Base-by-base conservation (phyloP, 1,140 invertebrate species). In the Leptopilina clavipes region DNA sequence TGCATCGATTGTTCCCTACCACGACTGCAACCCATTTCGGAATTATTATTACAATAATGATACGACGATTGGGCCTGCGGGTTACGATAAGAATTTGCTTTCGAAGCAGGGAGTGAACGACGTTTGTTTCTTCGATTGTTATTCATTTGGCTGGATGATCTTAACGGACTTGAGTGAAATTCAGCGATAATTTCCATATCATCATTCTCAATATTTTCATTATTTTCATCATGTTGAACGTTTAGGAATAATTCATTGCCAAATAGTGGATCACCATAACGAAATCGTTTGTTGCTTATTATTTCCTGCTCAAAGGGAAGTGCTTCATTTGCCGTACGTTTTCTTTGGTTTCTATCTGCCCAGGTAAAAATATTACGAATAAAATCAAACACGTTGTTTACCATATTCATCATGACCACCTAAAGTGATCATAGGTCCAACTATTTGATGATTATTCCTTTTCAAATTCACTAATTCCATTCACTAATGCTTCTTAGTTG, bases 171-270 rank as follows among this genome's bases (percentile, higher is more conserved):
- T 75, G 77, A 37, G 73, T 72, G 3, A 74, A 79, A 79, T 12
- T 80, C 75, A 1, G 78, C 76, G 44, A 82, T 70, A 31, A 79
- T 78, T 40, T 79, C 76, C 0, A 79, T 52, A 48, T 72, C 74
- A 48, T 72, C 74, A 48, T 44, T 71, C 0, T 70, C 75, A 19
- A 48, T 31, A 73, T 73, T 54, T 7, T 73, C 22, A 72, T 48
- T 48, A 18, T 72, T 48, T 52, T 31, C 71, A 72, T 22, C 5
- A 3, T 72, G 19, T 52, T 17, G 44, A 52, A 14, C 14, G 18
- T 48, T 52, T 31, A 22, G 8, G 14, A 72, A 52, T 22, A 72
- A 52, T 19, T 72, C 71, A 25, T 31, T 14, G 14, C 19, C 19
- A n/a, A 6, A 65, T 12, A 31, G 14, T 25, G 59, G 25, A 31